Evolutionary conservation across 37 sponge, comb jelly and placozoan genomes (phyloP), one percentile per base, ranked within the genome.

Genomic region (Hexactinellida sp.): DNA sequence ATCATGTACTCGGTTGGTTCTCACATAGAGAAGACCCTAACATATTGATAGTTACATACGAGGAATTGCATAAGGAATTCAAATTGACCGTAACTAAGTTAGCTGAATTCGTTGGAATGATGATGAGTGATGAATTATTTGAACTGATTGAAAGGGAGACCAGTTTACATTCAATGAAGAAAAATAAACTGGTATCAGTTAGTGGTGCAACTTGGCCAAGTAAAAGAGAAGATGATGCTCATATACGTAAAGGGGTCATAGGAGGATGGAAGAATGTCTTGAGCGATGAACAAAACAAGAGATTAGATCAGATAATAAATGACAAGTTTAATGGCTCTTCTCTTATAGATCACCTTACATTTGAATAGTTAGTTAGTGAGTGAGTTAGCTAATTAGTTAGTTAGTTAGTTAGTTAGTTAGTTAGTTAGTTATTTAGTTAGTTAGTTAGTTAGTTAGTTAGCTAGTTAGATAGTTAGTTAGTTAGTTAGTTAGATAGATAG

Each of bases 1-100:
- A 90, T 36, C 90, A 90, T n/a, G 47, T 41, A 13, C 13, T 41
- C 10, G 47, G 47, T 41, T 41, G 47, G 47, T 41, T 5, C 10
- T 16, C 47, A 16, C 5, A 41, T 13, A 41, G 47, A 41, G 47
- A 13, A 16, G 13, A 13, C 10, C 47, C 47, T 5, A 41, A 41
- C 13, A 13, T 41, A 5, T 13, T 41, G 47, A 5, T 41, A 41
- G 13, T 41, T 16, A 16, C 47, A 16, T 41, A 41, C 13, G 47
- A 41, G 13, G 5, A 5, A 16, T 41, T 41, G 13, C 5, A 16
- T 16, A 5, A 16, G 47, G 47, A 41, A 41, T 41, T 41, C 47
- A 41, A 41, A 41, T 5, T 5, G 13, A 41, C 47, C 47, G 47
- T 41, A 41, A 41, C 47, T 41, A 41, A 41, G 13, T 16, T 41